These are phyloP conservation scores for Tenualosa thibaudeaui DNA, from an alignment of 2,797 vertebrate genomes.

Conservation along the genomic window DNA sequence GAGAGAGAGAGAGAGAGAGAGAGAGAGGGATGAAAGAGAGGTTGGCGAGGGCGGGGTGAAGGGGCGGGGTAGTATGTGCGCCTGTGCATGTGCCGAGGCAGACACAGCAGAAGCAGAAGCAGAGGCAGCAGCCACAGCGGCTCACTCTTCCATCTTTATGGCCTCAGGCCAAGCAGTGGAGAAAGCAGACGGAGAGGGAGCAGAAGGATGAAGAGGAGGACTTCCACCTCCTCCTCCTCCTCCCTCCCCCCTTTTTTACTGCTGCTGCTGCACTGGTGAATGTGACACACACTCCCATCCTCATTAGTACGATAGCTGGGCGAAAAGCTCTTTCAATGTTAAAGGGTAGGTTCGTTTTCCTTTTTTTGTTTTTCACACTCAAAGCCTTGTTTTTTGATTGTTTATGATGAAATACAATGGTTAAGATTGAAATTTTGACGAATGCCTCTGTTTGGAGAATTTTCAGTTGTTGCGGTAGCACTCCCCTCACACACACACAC, in stretches of 20 bases:
- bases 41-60: constrained; percentile 39
- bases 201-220: background rate
- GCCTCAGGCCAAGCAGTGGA: background rate
- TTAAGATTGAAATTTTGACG: no score
- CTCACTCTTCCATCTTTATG: background rate
- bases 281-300: background rate
- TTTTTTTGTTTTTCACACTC: background rate
- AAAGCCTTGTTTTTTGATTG: no score
- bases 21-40: constrained; percentile 43
- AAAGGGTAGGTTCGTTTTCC: no score
- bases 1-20: constrained; percentile 41
- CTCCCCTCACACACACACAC: no score
- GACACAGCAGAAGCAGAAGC: background rate
- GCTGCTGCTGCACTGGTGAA: background rate
- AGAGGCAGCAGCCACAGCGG: background rate
- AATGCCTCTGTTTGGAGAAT: no score
- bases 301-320: background rate
- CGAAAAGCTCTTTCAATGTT: no score
- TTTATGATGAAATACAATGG: no score
- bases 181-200: constrained; percentile 1
- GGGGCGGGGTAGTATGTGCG: background rate
- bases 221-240: no score
- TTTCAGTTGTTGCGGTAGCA: no score
- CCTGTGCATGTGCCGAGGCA: background rate
- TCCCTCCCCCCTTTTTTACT: no score